phyloP scores from a whole-genome alignment of 2,888 invertebrate genomes.

The Scaptomyza parva region DNA sequence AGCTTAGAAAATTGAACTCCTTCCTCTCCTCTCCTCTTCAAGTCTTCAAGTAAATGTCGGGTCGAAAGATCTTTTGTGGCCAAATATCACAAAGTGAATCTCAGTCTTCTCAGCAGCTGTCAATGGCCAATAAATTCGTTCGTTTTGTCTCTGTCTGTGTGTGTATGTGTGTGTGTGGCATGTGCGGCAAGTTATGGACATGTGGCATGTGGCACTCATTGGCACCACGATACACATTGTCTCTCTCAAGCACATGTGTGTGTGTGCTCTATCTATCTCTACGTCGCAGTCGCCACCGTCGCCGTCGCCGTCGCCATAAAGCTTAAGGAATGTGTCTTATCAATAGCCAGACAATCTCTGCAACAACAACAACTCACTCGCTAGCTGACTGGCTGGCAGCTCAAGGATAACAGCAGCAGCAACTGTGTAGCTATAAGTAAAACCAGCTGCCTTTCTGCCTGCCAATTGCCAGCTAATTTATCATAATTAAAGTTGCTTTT shows the following conservation, averaged over 20 bases:
- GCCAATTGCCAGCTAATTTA: constrained; percentile 60
- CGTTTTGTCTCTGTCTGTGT: constrained; percentile 24
- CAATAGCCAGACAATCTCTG: constrained; percentile 64
- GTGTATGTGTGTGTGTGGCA: constrained; percentile 42
- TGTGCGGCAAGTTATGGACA: constrained; percentile 49
- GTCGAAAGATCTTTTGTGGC: constrained; percentile 15
- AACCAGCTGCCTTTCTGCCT: constrained; percentile 38
- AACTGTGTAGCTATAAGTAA: constrained; percentile 6
- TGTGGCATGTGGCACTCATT: constrained; percentile 43
- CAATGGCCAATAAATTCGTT: constrained; percentile 60
- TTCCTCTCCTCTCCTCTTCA: not conserved
- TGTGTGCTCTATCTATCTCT: constrained; percentile 24
- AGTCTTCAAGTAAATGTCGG: constrained; percentile 23
- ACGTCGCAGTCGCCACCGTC: no score
- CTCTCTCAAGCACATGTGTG: not conserved
- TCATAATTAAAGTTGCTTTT: constrained; percentile 67
- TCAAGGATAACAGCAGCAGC: constrained; percentile 65
- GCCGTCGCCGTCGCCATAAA: constrained; percentile 39
- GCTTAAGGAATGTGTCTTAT: constrained; percentile 70
- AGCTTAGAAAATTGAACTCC: not conserved
- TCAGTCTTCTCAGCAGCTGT: constrained; percentile 30
- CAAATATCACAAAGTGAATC: constrained; percentile 19
- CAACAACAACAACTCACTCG: constrained; percentile 11
- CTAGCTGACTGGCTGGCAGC: constrained; percentile 52
- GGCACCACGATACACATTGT: constrained; percentile 5